These are phyloP conservation scores for Oryctes rhinoceros DNA, from an alignment of 1,140 invertebrate genomes.

Conservation along the genomic window DNA sequence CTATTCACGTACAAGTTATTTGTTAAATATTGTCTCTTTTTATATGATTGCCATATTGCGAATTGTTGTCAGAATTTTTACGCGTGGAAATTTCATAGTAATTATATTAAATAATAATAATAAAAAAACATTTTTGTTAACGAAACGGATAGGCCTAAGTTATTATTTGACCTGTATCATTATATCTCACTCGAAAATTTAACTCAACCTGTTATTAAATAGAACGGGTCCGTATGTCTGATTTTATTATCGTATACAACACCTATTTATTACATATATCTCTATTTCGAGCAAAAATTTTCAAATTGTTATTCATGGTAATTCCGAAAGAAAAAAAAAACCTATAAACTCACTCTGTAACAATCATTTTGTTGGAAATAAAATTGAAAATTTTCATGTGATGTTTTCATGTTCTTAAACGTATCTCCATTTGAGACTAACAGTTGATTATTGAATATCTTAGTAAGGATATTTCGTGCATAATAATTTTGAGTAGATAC, in stretches of 20 bases:
- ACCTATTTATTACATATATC: slow-evolving; percentile 13
- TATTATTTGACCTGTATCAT: slow-evolving; percentile 20
- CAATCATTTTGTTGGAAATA: slow-evolving; percentile 41
- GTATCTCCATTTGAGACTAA: too few species aligned
- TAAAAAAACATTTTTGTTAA: slow-evolving; percentile 4
- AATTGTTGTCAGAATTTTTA: not conserved
- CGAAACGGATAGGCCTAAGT: slow-evolving; percentile 27
- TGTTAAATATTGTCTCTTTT: slow-evolving; percentile 6
- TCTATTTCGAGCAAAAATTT: slow-evolving; percentile 12
- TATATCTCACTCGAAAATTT: not conserved
- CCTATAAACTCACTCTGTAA: slow-evolving; percentile 35
- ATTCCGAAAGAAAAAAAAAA: not conserved
- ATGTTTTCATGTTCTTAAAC: slow-evolving; percentile 13
- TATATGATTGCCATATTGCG: not conserved
- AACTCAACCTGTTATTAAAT: not conserved
- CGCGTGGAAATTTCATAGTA: not conserved
- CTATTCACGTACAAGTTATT: slow-evolving; percentile 9
- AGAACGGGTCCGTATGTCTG: not conserved
- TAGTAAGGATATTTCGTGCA: too few species aligned
- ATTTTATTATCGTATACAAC: slow-evolving; percentile 3
- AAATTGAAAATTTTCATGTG: slow-evolving; percentile 33
- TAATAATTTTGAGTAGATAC: too few species aligned
- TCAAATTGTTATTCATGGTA: slow-evolving; percentile 29
- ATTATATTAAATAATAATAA: not conserved
- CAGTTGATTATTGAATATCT: too few species aligned